Percentiles rank a stretch among this genome's conserved stretches.
Evolutionary conservation across 2,888 invertebrate genomes (phyloP).

Genomic region (Orchestes rusci): DNA sequence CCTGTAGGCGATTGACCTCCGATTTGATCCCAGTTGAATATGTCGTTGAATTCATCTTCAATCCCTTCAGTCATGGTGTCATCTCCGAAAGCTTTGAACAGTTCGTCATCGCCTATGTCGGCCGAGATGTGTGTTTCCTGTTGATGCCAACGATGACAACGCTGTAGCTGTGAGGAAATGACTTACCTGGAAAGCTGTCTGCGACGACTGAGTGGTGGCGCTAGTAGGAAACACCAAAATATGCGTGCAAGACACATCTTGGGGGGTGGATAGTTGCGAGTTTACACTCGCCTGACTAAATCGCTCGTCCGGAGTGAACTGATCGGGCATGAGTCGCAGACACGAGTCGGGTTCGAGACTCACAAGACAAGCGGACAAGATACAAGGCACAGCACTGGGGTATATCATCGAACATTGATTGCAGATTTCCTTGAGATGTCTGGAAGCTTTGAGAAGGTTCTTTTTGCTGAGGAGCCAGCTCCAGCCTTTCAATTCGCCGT

Average conservation of each 20-base stretch:
- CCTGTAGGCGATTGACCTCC: constrained; percentile 52
- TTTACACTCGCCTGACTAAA: constrained; percentile 77
- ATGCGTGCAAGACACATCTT: constrained; percentile 95
- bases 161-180: background rate
- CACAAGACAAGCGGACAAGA: constrained; percentile 96
- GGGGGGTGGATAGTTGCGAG: constrained; percentile 87
- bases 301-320: constrained; percentile 91
- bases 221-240: constrained; percentile 98
- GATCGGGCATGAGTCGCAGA: constrained; percentile 87
- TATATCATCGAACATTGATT: constrained; percentile 78
- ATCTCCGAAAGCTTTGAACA: constrained; percentile 51
- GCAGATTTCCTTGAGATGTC: constrained; percentile 85
- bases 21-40: constrained; percentile 59
- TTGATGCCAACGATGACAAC: no score
- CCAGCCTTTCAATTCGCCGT: constrained; percentile 97
- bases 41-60: constrained; percentile 70
- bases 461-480: constrained; percentile 88
- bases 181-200: constrained; percentile 53
- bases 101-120: constrained; percentile 60
- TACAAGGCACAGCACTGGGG: constrained; percentile 78
- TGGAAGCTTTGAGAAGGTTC: constrained; percentile 80
- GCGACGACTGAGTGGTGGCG: constrained; percentile 81
- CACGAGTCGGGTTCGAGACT: constrained; percentile 55
- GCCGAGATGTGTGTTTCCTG: constrained; percentile 58
- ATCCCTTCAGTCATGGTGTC: constrained; percentile 42